A percentile compares a stretch with the other conserved stretches of the same genome.
Conservation (phyloP, 2,888 invertebrate species). For the Dasypolia templi region DNA sequence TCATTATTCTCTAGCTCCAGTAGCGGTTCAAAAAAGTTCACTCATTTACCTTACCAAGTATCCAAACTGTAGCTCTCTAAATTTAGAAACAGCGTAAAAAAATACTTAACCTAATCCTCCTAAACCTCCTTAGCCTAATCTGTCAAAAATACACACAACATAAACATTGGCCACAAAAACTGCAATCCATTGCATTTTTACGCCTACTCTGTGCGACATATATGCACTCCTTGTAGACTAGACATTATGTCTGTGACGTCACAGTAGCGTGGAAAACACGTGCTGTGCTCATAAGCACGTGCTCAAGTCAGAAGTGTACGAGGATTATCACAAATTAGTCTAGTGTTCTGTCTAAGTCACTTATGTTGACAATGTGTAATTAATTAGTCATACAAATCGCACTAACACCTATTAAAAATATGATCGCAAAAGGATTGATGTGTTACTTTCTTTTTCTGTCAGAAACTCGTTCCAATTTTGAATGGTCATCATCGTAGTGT, state of each 20-base stretch:
- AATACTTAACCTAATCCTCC: too few species aligned
- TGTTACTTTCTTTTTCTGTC: too few species aligned
- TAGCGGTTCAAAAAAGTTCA: too few species aligned
- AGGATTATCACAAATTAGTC: slow-evolving; percentile 39
- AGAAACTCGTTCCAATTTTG: not conserved
- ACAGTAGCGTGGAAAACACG: slow-evolving; percentile 47
- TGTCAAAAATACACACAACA: slow-evolving; percentile 36
- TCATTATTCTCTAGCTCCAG: not conserved
- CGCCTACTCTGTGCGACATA: slow-evolving; percentile 14
- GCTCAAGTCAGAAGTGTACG: slow-evolving; percentile 37
- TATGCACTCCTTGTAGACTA: slow-evolving; percentile 41
- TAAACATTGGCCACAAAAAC: slow-evolving; percentile 47
- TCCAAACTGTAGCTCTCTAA: not conserved
- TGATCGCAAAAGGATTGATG: not conserved
- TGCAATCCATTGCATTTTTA: slow-evolving; percentile 30
- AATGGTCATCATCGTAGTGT: not conserved
- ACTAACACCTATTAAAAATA: not conserved
- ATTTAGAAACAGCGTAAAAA: not conserved
- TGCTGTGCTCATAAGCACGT: slow-evolving; percentile 51
- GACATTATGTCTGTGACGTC: slow-evolving; percentile 45
- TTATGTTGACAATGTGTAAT: not conserved
- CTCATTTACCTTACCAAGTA: not conserved
- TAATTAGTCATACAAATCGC: not conserved
- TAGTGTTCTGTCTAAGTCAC: slow-evolving; percentile 2
- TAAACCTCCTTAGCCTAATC: too few species aligned